Evolutionary conservation across 2,113 vertebrate species (phyloP).

Genomic region (Lonchura striata): DNA sequence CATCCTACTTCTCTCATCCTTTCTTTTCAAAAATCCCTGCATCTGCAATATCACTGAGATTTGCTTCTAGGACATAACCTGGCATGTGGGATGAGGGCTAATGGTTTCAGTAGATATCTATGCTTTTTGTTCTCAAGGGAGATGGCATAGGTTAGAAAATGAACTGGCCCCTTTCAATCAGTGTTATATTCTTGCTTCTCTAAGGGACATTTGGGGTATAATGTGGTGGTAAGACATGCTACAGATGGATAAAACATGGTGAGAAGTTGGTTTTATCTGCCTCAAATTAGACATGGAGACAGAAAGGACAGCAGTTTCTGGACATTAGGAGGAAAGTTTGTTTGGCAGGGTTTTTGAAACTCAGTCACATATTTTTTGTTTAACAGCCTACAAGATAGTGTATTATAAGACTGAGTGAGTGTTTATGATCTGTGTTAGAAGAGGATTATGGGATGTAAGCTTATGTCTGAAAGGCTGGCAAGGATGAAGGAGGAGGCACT

Average conservation of each 20-base stretch:
- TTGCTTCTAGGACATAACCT: neutral
- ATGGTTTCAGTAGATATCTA: neutral
- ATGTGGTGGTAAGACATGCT: neutral
- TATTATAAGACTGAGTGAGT: conserved; percentile 7
- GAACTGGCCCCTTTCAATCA: neutral
- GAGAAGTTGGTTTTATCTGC: conserved; percentile 29
- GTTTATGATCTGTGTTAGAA: conserved; percentile 1
- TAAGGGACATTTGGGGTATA: neutral
- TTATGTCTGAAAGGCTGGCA: neutral
- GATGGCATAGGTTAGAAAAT: neutral
- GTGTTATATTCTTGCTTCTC: neutral
- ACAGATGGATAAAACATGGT: neutral
- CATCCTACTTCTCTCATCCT: neutral
- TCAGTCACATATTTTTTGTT: neutral
- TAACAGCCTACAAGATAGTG: conserved; percentile 15
- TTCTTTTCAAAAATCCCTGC: neutral
- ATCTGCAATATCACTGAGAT: neutral
- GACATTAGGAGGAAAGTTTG: neutral
- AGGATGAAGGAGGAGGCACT: neutral
- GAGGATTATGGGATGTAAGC: neutral
- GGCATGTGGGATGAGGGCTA: neutral
- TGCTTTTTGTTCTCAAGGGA: neutral
- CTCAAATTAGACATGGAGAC: neutral
- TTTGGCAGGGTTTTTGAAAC: conserved; percentile 29
- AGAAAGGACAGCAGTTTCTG: conserved; percentile 15